Base-by-base conservation (phyloP, 2,888 invertebrate species). In the Disparrhopalites patrizii region DNA sequence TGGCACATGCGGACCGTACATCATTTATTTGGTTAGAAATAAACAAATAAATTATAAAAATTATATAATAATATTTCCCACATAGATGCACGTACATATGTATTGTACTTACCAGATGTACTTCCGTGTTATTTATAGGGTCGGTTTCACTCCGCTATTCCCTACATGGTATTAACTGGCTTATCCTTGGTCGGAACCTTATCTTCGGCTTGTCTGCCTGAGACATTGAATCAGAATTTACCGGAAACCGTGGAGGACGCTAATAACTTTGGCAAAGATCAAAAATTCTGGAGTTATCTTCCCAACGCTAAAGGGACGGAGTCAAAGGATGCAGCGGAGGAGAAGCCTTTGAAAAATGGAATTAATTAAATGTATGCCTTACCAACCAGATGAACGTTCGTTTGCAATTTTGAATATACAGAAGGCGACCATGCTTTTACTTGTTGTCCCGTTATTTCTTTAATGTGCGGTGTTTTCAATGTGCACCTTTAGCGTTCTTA, bases 221-320 rank as follows among this genome's bases (percentile, higher is more conserved):
- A 87, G 79, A 87, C 87, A 1, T 78, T 85, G 62, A 83, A 86
- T 76, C 81, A 81, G 64, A 83, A 82, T 75, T 77, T 87, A 66
- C 87, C 87, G 52, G 86, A 86, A 79, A 85, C 85, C 3, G 77
- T 86, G 69, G 81, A 82, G 75, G 87, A 87, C 71, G 85, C 85
- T 1, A 80, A 82, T 73, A 76, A 78, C 23, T 85, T 86, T 78
- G 85, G 85, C 50, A 79, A 77, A 70, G 77, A 79, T 65, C 80
- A 80, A 38, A 70, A 74, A 54, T 77, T 74, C 65, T 75, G 77
- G 76, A 73, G 74, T 38, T 74, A 75, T 36, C 40, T 68, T 20
- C 72, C 74, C 2, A 31, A 55, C 13, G 38, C 57, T 18, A 31
- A 55, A 13, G 8, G 2, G 3, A 20, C 33, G 15, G 23, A n/a